Base-by-base conservation (phyloP, 2,113 vertebrate genomes). In the Patagioenas fasciata region DNA sequence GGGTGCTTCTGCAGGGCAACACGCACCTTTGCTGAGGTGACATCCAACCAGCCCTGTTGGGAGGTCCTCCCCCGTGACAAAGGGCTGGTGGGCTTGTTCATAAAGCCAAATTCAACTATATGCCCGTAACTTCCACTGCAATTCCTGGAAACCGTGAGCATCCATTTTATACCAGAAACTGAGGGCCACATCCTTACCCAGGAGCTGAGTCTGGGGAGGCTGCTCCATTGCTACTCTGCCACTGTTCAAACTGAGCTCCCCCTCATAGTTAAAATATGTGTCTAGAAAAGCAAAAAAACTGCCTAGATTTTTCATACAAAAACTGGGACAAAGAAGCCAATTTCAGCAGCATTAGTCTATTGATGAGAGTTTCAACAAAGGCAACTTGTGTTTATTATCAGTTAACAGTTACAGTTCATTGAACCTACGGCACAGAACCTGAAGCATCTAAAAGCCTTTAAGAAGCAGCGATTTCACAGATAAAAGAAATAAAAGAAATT, bases 401-500 rank as follows among this genome's bases (percentile, higher is more conserved):
- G 23, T 73, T 67, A 82, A 69, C 18, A n/a, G 56, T 34, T 73
- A n/a, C 48, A 65, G 91, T 93, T 47, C 61, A 94, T 90, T 95
- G 60, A 85, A 53, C 11, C 66, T 89, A 87, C 77, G 81, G 13
- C 60, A 96, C 16, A 90, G 62, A 87, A 51, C 54, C 42, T 2
- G 78, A 89, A 74, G 95, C 73, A 96, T 61, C 85, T 79, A 95
- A 92, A 96, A 91, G 80, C 82, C 75, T 87, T 61, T 94, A 94
- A 85, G 56, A 84, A 95, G 74, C 50, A 90, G 75, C 31, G 32
- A 93, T 95, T 97, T 91, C 88, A 95, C 40, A 89, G 90, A 96
- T 88, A 54, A 57, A 94, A 96, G 84, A 97, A 97, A 97, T 94
- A 96, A 87, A 97, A 96, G 48, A 97, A 97, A 80, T 94, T 91